These are phyloP conservation scores for Aromia moschata DNA, from an alignment of 2,888 invertebrate genomes.

Conservation along the genomic window DNA sequence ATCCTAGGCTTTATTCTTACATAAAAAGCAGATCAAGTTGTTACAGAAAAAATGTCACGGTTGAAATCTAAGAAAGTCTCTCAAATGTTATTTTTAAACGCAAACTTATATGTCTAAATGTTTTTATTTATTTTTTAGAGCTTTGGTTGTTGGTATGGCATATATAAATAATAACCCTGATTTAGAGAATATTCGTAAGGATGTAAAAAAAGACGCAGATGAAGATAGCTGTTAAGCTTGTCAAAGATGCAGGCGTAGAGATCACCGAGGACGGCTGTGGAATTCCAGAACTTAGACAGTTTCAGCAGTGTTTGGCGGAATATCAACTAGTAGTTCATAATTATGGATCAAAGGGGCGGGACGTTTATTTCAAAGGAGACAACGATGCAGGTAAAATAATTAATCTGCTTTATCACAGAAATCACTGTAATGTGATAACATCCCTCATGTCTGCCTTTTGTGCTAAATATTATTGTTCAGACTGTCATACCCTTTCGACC, in stretches of 20 bases:
- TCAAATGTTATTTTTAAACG: not conserved
- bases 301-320: not conserved
- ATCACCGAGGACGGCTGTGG: conserved; percentile 1
- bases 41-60: not conserved
- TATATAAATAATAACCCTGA: too few species aligned
- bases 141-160: not conserved
- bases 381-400: not conserved
- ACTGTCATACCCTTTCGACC: conserved; percentile 3
- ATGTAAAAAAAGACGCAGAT: not conserved
- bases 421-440: conserved; percentile 22
- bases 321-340: conserved; percentile 1
- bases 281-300: not conserved
- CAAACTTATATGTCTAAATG: not conserved
- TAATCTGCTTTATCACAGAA: conserved; percentile 28
- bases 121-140: not conserved
- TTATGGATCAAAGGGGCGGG: not conserved
- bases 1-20: not conserved
- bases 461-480: conserved; percentile 22
- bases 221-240: not conserved
- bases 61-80: not conserved
- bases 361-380: conserved; percentile 23
- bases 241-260: not conserved
- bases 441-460: conserved; percentile 29
- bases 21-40: not conserved
- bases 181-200: too few species aligned